These are phyloP conservation scores for Limnephilus lunatus DNA, from an alignment of 2,888 invertebrate species.

Conservation along the genomic window DNA sequence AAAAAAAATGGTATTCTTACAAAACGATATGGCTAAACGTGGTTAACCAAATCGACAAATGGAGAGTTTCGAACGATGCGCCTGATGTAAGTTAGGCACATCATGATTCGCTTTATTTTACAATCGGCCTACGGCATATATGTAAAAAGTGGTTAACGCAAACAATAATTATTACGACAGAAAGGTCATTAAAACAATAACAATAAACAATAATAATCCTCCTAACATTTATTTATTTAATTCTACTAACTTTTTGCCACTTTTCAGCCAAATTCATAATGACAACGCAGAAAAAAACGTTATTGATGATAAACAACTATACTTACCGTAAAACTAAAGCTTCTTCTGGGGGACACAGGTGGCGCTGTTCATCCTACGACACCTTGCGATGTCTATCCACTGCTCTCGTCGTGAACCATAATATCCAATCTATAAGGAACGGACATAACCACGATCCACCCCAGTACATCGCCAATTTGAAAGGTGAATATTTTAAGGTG, in stretches of 20 bases:
- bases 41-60: no score
- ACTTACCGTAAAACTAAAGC: slow-evolving; percentile 59
- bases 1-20: no score
- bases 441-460: slow-evolving; percentile 70
- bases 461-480: slow-evolving; percentile 63
- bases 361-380: slow-evolving; percentile 37
- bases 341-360: slow-evolving; percentile 53
- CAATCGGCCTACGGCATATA: no score
- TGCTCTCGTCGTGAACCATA: slow-evolving; percentile 63
- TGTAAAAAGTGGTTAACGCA: no score
- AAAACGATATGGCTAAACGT: no score
- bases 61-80: no score
- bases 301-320: slow-evolving; percentile 59
- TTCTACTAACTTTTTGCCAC: neutral
- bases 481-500: slow-evolving; percentile 67
- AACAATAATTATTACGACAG: no score
- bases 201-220: no score
- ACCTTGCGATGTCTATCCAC: neutral
- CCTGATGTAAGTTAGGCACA: no score
- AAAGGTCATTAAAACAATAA: no score
- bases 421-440: slow-evolving; percentile 68
- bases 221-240: neutral
- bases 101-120: no score
- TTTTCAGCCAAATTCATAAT: slow-evolving; percentile 54
- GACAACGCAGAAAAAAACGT: slow-evolving; percentile 50